phyloP scores from a whole-genome alignment of 2,113 vertebrate genomes.

The Erythrocercus mccallii region DNA sequence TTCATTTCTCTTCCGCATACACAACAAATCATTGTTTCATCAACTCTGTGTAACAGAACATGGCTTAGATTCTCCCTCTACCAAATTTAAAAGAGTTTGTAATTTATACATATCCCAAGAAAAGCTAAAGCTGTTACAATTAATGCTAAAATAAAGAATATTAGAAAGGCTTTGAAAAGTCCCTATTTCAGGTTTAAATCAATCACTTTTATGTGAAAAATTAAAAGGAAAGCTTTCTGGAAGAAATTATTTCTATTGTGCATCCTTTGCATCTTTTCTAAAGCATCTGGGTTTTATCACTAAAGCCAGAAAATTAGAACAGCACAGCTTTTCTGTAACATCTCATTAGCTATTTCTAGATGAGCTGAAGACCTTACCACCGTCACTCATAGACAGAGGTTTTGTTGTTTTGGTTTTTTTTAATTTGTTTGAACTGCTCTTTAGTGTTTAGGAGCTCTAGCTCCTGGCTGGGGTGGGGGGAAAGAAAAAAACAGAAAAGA shows the following conservation, averaged over 20 bases:
- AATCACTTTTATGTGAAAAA: not conserved
- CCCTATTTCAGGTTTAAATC: not conserved
- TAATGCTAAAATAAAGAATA: not conserved
- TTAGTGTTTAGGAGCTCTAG: not conserved
- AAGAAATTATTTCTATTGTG: not conserved
- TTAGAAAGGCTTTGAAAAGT: not conserved
- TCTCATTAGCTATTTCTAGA: not conserved
- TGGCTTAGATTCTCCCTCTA: not conserved
- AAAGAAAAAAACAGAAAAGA: not conserved
- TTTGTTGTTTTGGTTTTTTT: too few relatives aligned
- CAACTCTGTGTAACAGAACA: not conserved
- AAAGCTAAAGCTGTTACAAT: not conserved
- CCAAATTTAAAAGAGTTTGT: not conserved
- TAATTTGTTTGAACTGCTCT: not conserved
- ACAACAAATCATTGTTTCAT: not conserved
- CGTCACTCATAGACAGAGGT: not conserved
- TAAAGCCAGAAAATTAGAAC: not conserved
- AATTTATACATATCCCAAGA: not conserved
- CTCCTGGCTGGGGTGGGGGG: rapidly evolving
- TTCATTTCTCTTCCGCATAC: not conserved
- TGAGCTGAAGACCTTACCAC: not conserved
- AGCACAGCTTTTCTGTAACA: not conserved
- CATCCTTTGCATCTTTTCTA: not conserved
- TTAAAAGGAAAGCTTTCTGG: not conserved
- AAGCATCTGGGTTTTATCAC: not conserved